Conservation (phyloP, 2,888 invertebrate genomes). For the Heteropelma amictum region DNA sequence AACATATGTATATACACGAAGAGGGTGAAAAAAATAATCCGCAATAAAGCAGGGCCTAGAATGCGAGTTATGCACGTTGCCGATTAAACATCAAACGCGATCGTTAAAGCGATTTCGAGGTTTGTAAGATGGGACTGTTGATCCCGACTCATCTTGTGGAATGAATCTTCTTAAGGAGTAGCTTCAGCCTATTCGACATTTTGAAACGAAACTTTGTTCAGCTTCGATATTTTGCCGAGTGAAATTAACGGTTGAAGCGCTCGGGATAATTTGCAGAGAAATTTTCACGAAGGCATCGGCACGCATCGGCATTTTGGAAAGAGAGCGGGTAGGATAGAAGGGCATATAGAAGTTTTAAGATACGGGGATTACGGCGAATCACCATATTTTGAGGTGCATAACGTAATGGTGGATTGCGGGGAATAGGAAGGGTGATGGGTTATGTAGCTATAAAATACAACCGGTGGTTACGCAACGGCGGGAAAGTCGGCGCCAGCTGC, state of each 20-base stretch:
- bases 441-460: constrained; percentile 48
- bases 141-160: too few relatives aligned
- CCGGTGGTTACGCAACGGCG: constrained; percentile 46
- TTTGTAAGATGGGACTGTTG: constrained; percentile 23
- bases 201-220: constrained; percentile 3
- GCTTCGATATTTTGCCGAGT: constrained; percentile 9
- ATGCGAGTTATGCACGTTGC: constrained; percentile 1
- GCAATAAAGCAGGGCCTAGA: background rate
- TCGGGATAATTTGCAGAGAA: constrained; percentile 33
- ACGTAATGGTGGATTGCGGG: constrained; percentile 3
- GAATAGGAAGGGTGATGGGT: background rate
- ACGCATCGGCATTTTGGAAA: background rate
- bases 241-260: constrained; percentile 13
- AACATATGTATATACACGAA: background rate
- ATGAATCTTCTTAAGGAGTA: too few relatives aligned
- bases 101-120: constrained; percentile 44
- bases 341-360: constrained; percentile 44
- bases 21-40: background rate
- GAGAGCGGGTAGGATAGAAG: background rate
- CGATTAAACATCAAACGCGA: constrained; percentile 59
- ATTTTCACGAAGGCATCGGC: background rate
- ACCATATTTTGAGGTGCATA: constrained; percentile 41
- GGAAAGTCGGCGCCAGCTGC: constrained; percentile 45
- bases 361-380: constrained; percentile 44
- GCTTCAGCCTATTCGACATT: too few relatives aligned